Evolutionary conservation across 23 tunicate genomes (phyloP).

Genomic region (Phallusia fumigata): DNA sequence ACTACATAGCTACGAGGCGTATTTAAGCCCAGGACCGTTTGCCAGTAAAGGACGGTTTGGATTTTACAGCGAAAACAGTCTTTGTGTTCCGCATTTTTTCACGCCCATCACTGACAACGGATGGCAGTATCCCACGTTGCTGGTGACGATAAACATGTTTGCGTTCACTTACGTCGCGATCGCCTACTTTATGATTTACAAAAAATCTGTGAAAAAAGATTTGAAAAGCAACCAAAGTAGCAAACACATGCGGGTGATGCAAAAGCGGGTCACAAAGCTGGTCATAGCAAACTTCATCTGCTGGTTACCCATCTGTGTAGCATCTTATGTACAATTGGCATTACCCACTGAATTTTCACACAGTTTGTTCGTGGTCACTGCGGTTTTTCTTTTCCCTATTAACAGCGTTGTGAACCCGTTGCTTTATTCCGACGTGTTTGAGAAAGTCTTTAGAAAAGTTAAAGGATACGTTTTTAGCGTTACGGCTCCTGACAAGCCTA

Average conservation of each 20-base stretch:
- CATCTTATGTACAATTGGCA: not conserved
- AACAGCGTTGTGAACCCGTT: slow-evolving; percentile 13
- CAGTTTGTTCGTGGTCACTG: not conserved
- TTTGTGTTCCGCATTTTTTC: slow-evolving; percentile 74
- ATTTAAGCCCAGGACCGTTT: slow-evolving; percentile 27
- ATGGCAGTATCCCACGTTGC: slow-evolving; percentile 53
- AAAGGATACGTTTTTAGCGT: not conserved
- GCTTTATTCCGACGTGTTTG: slow-evolving; percentile 12
- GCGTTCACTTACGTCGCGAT: slow-evolving; percentile 50
- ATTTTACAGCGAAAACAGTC: slow-evolving; percentile 57
- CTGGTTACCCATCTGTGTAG: slow-evolving; percentile 11
- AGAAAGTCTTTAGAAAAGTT: not conserved
- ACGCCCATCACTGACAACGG: slow-evolving; percentile 46
- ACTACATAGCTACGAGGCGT: not conserved
- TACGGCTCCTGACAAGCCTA: not conserved
- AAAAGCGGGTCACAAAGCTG: slow-evolving; percentile 7
- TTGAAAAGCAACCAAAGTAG: slow-evolving; percentile 12
- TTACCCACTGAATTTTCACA: slow-evolving; percentile 6
- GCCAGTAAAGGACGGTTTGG: slow-evolving; percentile 32
- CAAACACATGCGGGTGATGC: slow-evolving; percentile 25
- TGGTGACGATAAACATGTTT: slow-evolving; percentile 43
- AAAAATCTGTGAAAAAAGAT: not conserved
- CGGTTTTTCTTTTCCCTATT: slow-evolving; percentile 7
- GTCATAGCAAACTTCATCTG: not conserved
- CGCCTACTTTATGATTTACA: slow-evolving; percentile 47